Percentiles rank a stretch among this genome's conserved stretches.
These are phyloP conservation scores for Drosophila santomea DNA, from an alignment of 1,140 invertebrate species.

Conservation along the genomic window DNA sequence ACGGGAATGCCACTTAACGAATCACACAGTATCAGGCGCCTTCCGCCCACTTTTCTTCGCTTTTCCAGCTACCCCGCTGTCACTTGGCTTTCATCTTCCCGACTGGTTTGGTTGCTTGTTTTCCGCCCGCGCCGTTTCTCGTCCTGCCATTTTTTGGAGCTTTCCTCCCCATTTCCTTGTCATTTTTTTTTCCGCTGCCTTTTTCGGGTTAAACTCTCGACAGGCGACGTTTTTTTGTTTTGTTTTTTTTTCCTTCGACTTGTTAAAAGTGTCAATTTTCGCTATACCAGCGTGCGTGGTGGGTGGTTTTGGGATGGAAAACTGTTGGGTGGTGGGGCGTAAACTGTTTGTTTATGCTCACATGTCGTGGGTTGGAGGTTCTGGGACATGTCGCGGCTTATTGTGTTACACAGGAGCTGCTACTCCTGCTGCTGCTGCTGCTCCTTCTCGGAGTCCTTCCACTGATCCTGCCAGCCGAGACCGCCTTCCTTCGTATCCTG, in stretches of 20 bases:
- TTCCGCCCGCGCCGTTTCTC: constrained; percentile 4
- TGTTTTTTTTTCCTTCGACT: constrained; percentile 57
- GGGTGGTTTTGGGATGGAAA: not conserved
- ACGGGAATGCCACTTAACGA: constrained; percentile 67
- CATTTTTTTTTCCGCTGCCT: constrained; percentile 14
- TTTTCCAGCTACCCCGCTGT: constrained; percentile 11
- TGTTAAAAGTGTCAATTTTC: constrained; percentile 82
- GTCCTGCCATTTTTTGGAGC: constrained; percentile 22
- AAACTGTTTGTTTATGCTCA: constrained; percentile 72
- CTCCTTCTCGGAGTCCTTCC: constrained; percentile 10
- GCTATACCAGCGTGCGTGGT: constrained; percentile 52
- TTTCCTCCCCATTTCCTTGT: constrained; percentile 22
- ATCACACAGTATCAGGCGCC: constrained; percentile 41
- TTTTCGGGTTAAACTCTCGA: constrained; percentile 73
- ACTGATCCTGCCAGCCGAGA: not conserved
- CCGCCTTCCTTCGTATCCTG: constrained; percentile 14
- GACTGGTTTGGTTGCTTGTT: not conserved
- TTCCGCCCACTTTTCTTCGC: constrained; percentile 14
- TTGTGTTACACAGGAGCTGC: constrained; percentile 65
- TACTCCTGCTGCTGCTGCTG: constrained; percentile 19
- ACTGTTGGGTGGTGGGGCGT: constrained; percentile 15
- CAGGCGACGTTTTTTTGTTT: constrained; percentile 30
- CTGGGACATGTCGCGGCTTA: constrained; percentile 52
- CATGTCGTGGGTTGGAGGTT: constrained; percentile 33
- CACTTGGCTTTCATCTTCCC: constrained; percentile 26